Evolutionary conservation across 2,888 invertebrate genomes (phyloP).

Genomic region (Sesia bembeciformis): DNA sequence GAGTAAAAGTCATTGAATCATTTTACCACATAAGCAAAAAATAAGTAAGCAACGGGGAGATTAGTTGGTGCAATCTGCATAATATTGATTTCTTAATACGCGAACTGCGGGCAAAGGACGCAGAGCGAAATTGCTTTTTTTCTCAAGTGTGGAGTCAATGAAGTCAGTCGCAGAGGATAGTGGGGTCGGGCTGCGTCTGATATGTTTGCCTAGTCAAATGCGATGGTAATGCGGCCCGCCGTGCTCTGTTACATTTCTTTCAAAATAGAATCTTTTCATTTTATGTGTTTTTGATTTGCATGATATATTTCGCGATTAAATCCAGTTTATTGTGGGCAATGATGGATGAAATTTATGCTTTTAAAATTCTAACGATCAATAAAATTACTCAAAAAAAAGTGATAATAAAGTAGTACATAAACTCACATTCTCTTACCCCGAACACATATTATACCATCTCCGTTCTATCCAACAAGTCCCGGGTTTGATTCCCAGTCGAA

Average conservation of each 20-base stretch:
- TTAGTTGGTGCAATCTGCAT: constrained; percentile 42
- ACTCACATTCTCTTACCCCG: no score
- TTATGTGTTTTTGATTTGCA: not conserved
- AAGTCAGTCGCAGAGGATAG: constrained; percentile 53
- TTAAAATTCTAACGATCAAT: no score
- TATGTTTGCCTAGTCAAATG: constrained; percentile 72
- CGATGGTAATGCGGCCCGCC: constrained; percentile 57
- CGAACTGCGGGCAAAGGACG: constrained; percentile 39
- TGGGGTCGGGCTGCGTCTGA: constrained; percentile 37
- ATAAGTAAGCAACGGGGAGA: not conserved
- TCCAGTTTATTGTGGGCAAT: no score
- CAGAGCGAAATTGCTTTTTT: constrained; percentile 61
- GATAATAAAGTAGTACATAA: no score
- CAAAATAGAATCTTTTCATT: not conserved
- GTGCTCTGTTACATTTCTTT: constrained; percentile 32
- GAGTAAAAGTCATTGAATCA: no score
- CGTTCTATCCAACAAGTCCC: no score
- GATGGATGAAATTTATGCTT: no score
- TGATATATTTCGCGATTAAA: not conserved
- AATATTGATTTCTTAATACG: constrained; percentile 70
- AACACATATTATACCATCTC: no score
- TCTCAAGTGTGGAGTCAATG: constrained; percentile 52
- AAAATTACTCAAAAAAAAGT: no score
- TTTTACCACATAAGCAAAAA: not conserved
- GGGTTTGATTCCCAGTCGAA: no score